These are phyloP conservation scores for Cinclus mexicanus DNA, from an alignment of 2,113 vertebrate species.

Conservation along the genomic window DNA sequence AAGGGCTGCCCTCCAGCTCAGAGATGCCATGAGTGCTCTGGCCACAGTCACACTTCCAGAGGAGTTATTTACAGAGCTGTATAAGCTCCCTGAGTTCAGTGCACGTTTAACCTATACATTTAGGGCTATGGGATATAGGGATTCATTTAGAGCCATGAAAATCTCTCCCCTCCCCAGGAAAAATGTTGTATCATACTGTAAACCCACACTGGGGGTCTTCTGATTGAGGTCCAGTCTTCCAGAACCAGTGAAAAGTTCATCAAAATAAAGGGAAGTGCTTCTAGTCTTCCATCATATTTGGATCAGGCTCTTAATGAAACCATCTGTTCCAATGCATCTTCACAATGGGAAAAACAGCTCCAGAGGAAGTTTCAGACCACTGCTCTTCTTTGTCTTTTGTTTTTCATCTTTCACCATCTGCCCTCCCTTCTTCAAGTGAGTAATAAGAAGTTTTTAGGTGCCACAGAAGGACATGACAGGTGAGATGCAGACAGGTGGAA, in stretches of 20 bases:
- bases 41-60: neutral
- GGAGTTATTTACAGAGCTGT: neutral
- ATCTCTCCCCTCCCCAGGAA: fast-evolving
- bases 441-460: neutral
- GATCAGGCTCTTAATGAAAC: neutral
- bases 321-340: neutral
- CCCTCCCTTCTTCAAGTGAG: neutral
- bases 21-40: neutral
- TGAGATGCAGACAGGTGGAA: neutral
- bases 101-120: neutral
- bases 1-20: neutral
- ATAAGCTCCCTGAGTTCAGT: neutral
- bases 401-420: neutral
- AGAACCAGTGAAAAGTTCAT: neutral
- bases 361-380: neutral
- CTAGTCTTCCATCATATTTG: neutral
- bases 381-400: neutral
- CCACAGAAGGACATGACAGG: neutral
- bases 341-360: neutral
- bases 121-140: neutral
- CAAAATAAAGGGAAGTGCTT: neutral
- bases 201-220: fast-evolving
- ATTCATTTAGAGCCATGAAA: neutral
- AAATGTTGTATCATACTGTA: neutral
- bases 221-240: neutral